These are phyloP conservation scores for Eubucco bourcierii DNA, from an alignment of 2,113 vertebrate genomes.

Conservation along the genomic window DNA sequence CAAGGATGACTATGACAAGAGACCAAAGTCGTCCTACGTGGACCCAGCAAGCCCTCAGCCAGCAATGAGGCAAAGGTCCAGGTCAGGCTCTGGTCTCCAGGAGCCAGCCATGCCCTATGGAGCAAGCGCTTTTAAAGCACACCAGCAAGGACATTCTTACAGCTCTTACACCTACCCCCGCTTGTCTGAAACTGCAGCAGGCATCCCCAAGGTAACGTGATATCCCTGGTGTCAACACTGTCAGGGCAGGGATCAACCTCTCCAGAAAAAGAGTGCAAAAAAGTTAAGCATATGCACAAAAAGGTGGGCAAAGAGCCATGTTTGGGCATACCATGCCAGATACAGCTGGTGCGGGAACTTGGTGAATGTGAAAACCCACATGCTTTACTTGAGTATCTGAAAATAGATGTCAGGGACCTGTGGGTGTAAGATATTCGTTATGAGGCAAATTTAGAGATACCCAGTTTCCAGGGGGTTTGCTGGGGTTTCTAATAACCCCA, in stretches of 20 bases:
- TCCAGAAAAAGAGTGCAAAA: neutral
- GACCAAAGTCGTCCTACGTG: slow-evolving; percentile 94
- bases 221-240: neutral
- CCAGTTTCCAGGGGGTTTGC: neutral
- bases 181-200: slow-evolving; percentile 87
- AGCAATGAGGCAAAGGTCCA: slow-evolving; percentile 90
- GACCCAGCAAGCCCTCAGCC: slow-evolving; percentile 91
- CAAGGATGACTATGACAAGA: slow-evolving; percentile 89
- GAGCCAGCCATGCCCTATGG: slow-evolving; percentile 89
- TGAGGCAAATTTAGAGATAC: neutral
- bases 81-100: slow-evolving; percentile 94
- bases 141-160: slow-evolving; percentile 89
- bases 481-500: neutral
- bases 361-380: neutral
- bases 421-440: neutral
- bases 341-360: fast-evolving
- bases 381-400: fast-evolving
- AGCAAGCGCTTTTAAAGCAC: slow-evolving; percentile 86
- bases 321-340: fast-evolving
- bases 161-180: slow-evolving; percentile 98
- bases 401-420: neutral
- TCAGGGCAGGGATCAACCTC: neutral
- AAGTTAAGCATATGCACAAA: fast-evolving
- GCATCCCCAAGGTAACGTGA: slow-evolving; percentile 87
- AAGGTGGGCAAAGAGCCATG: neutral